Evolutionary conservation across 2,888 invertebrate genomes (phyloP).

Genomic region (Auanema sp.): DNA sequence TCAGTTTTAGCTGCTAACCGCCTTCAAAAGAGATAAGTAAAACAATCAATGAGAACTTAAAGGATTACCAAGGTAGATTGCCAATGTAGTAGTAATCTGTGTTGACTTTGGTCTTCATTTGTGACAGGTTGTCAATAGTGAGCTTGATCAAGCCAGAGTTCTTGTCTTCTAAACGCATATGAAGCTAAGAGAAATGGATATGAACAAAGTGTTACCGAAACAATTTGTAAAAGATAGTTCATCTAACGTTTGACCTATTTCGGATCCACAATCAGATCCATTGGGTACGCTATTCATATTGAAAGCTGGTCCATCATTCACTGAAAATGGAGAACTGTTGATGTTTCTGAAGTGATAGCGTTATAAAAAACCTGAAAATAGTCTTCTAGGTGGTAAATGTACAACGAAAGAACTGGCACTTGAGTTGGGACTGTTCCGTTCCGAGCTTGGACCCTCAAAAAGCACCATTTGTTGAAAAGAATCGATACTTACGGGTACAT

Average conservation of each 20-base stretch:
- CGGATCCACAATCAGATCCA: slow-evolving; percentile 2
- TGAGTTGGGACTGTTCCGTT: too few species aligned
- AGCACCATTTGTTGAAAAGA: too few species aligned
- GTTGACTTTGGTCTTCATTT: slow-evolving; percentile 42
- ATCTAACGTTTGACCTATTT: neutral
- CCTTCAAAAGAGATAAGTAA: slow-evolving; percentile 43
- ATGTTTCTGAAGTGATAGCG: neutral
- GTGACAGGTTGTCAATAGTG: slow-evolving; percentile 43
- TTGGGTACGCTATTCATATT: neutral
- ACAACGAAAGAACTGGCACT: too few species aligned
- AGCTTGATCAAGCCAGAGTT: slow-evolving; percentile 48
- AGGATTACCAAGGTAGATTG: slow-evolving; percentile 49
- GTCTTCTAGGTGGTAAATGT: neutral
- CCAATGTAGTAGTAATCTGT: slow-evolving; percentile 49
- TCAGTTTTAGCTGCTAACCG: slow-evolving; percentile 63
- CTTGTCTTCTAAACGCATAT: slow-evolving; percentile 20
- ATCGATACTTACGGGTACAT: too few species aligned
- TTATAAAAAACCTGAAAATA: slow-evolving; percentile 1
- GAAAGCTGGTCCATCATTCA: neutral
- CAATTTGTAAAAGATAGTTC: slow-evolving; percentile 1
- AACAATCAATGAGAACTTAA: slow-evolving; percentile 11
- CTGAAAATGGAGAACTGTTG: neutral
- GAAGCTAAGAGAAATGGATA: neutral
- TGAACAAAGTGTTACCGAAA: neutral
- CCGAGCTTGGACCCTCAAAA: too few species aligned